These are phyloP conservation scores for Lacerta agilis DNA, from an alignment of 2,797 vertebrate genomes.

Conservation along the genomic window DNA sequence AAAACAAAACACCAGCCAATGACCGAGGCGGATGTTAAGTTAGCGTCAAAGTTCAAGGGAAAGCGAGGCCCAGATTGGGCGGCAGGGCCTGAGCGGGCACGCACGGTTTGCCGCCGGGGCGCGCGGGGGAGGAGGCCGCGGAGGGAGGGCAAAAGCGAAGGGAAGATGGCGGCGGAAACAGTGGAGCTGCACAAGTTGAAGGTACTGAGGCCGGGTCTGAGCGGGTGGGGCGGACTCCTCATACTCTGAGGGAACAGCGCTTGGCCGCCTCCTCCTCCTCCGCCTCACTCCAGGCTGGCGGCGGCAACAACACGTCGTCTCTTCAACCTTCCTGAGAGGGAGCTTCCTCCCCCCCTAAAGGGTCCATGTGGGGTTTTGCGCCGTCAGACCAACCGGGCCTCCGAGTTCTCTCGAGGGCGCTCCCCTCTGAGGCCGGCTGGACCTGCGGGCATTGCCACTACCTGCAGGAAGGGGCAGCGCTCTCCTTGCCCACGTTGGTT, in stretches of 20 bases:
- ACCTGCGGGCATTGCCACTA: no score
- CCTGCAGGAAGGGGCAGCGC: no score
- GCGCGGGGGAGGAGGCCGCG: no score
- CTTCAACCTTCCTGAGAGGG: no score
- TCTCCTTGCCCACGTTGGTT: no score
- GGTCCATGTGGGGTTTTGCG: neutral
- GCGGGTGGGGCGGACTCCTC: neutral
- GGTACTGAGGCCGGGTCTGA: neutral
- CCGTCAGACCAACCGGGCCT: neutral
- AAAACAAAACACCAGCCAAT: neutral
- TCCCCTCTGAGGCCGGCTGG: no score
- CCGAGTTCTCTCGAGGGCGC: neutral
- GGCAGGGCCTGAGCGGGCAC: neutral
- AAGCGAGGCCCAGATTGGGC: conserved; percentile 4
- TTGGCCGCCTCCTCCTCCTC: no score
- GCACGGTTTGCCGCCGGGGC: neutral
- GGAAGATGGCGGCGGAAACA: conserved; percentile 30
- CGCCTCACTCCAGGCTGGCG: no score
- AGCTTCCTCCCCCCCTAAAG: neutral
- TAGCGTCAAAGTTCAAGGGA: neutral
- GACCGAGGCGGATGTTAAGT: neutral
- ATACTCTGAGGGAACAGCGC: neutral
- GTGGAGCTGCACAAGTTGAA: conserved; percentile 33
- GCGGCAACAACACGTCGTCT: neutral
- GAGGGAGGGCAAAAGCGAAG: neutral